These are phyloP conservation scores for Borostomias antarcticus DNA, from an alignment of 2,797 vertebrate genomes.

Conservation along the genomic window DNA sequence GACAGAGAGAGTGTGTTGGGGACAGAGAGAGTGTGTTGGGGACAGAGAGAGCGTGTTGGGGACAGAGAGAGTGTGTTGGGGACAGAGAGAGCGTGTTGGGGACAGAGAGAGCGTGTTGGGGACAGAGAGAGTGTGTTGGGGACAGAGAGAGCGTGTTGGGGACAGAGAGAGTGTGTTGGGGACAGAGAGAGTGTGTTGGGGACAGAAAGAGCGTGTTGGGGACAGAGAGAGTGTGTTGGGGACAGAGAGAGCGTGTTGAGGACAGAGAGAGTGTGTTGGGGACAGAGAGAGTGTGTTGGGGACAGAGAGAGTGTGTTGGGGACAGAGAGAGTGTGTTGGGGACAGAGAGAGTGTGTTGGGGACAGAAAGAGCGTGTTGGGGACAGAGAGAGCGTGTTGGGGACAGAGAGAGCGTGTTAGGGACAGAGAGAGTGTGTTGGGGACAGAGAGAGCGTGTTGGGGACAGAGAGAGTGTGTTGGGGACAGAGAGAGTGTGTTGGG, in stretches of 20 bases:
- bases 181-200: neutral
- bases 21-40: conserved; percentile 12
- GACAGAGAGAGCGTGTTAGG: too few species aligned
- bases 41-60: neutral
- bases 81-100: neutral
- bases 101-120: neutral
- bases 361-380: neutral
- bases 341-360: neutral
- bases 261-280: neutral
- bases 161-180: conserved; percentile 11
- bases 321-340: neutral
- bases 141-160: conserved; percentile 9
- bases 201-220: neutral
- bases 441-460: too few species aligned
- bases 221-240: neutral
- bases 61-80: neutral
- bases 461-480: too few species aligned
- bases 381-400: neutral
- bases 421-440: too few species aligned
- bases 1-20: neutral
- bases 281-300: neutral
- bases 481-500: too few species aligned
- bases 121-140: neutral
- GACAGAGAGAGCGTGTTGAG: neutral
- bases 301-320: neutral